Evolutionary conservation across 1,140 invertebrate species (phyloP).

Genomic region (Conus betulinus): DNA sequence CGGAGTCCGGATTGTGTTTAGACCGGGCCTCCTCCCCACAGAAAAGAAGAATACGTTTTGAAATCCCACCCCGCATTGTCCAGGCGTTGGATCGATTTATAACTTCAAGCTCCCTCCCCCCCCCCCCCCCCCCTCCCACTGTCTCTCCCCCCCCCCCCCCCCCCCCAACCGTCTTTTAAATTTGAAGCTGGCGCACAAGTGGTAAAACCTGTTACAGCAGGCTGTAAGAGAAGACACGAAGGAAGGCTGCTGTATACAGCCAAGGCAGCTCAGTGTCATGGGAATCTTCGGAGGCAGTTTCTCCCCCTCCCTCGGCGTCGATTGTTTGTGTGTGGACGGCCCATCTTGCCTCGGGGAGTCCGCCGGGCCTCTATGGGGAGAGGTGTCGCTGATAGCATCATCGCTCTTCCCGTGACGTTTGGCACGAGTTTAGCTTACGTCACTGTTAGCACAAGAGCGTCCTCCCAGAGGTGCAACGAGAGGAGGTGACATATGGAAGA

Average conservation of each 20-base stretch:
- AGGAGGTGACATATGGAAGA: constrained; percentile 19
- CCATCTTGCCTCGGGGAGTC: neutral
- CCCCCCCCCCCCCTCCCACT: no score
- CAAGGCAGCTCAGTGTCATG: neutral
- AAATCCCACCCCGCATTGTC: neutral
- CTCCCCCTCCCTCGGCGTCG: neutral
- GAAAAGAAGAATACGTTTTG: neutral
- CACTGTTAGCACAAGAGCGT: constrained; percentile 9
- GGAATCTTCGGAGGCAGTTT: neutral
- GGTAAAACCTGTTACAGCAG: neutral
- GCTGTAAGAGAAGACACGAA: neutral
- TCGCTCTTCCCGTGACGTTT: constrained; percentile 19
- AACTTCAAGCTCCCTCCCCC: neutral
- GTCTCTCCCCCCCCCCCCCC: no score
- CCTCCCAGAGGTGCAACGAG: constrained; percentile 5
- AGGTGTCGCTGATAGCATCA: constrained; percentile 24
- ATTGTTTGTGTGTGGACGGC: neutral
- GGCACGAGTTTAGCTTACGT: constrained; percentile 29
- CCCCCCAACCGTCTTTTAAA: neutral
- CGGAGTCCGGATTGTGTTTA: neutral
- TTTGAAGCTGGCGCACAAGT: neutral
- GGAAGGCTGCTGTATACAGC: neutral
- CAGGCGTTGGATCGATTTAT: neutral
- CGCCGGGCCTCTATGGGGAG: neutral
- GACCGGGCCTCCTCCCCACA: neutral